phyloP scores from a whole-genome alignment of 2,113 vertebrate species.

The Lamprologus callipterus region DNA sequence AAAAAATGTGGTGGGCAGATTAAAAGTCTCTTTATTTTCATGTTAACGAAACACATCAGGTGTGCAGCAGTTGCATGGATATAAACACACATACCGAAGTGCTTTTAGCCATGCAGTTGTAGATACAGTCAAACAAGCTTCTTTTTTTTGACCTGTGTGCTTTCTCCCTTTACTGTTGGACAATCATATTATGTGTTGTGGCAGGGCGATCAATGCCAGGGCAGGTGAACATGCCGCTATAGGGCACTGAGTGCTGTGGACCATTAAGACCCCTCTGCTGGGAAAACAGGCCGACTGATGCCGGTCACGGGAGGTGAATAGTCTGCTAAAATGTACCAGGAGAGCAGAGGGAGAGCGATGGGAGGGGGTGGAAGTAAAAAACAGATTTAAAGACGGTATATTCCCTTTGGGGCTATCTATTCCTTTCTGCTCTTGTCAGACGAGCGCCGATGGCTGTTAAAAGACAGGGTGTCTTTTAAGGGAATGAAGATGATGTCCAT shows the following conservation, averaged over 20 bases:
- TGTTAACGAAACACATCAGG: background rate
- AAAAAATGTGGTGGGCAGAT: background rate
- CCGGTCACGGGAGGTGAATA: background rate
- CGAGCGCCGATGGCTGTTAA: background rate
- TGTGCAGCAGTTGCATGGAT: background rate
- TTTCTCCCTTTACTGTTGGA: background rate
- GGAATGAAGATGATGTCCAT: background rate
- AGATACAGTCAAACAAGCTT: background rate
- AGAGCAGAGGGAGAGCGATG: background rate
- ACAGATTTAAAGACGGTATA: background rate
- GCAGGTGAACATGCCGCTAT: background rate
- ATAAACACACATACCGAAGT: background rate
- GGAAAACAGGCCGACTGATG: background rate
- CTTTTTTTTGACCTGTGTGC: background rate
- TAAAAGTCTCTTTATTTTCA: background rate
- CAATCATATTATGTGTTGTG: background rate
- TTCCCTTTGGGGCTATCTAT: background rate
- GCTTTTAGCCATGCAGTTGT: background rate
- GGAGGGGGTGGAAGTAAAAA: background rate
- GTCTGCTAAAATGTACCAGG: background rate
- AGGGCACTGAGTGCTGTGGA: background rate
- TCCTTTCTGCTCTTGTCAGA: background rate
- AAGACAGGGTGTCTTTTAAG: slow-evolving; percentile 2
- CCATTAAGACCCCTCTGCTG: background rate
- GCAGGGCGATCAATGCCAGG: background rate